These are phyloP conservation scores for Zaprionus inermis DNA, from an alignment of 1,140 invertebrate genomes.

Conservation along the genomic window DNA sequence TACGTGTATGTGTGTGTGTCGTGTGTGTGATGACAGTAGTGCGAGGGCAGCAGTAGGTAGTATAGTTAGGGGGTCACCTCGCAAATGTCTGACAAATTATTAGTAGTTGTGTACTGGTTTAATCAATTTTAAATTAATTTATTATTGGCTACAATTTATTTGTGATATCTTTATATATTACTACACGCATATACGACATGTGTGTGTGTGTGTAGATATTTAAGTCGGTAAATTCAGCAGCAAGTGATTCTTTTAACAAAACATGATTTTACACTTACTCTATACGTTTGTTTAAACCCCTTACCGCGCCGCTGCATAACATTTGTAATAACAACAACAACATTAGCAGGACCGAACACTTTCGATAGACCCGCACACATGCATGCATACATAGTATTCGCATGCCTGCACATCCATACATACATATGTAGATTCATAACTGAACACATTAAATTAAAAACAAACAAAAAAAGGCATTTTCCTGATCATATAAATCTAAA, in stretches of 20 bases:
- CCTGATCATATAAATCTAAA: constrained; percentile 77
- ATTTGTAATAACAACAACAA: constrained; percentile 11
- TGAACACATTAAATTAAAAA: constrained; percentile 68
- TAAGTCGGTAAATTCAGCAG: constrained; percentile 17
- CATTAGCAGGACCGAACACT: constrained; percentile 10
- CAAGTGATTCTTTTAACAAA: constrained; percentile 17
- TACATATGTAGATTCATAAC: constrained; percentile 53
- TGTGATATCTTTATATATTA: constrained; percentile 64
- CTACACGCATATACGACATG: constrained; percentile 27
- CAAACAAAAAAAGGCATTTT: constrained; percentile 63
- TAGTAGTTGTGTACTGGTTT: constrained; percentile 38
- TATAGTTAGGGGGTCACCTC: constrained; percentile 15
- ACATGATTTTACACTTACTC: constrained; percentile 13
- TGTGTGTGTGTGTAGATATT: constrained; percentile 9
- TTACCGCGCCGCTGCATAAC: constrained; percentile 40
- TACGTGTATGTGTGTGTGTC: constrained; percentile 24
- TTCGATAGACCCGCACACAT: constrained; percentile 50
- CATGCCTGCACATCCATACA: constrained; percentile 64
- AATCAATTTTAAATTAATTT: constrained; percentile 34
- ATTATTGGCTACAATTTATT: constrained; percentile 72
- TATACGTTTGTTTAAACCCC: neutral
- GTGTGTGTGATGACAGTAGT: constrained; percentile 42
- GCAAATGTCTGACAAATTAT: constrained; percentile 33
- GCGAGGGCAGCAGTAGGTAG: constrained; percentile 18
- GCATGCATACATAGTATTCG: constrained; percentile 58